Evolutionary conservation across 2,888 invertebrate species (phyloP).

Genomic region (Epinotia brunnichana): DNA sequence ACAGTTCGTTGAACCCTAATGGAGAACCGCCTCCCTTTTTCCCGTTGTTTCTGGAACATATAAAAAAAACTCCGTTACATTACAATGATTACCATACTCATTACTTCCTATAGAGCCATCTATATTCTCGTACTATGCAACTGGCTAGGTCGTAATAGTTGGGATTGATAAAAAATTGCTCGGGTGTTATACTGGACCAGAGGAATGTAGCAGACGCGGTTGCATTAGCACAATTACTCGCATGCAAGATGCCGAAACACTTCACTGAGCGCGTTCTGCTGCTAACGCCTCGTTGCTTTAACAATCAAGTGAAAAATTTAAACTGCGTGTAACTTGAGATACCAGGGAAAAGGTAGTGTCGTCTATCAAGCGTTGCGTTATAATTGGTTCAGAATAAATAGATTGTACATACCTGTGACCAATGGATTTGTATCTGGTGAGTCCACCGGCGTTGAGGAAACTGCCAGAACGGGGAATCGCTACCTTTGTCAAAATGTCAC

Average conservation of each 20-base stretch:
- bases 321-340: conserved; percentile 51
- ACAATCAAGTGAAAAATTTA: conserved; percentile 59
- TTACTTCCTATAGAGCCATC: conserved; percentile 8
- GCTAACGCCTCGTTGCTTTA: conserved; percentile 61
- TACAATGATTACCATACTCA: conserved; percentile 19
- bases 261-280: conserved; percentile 68
- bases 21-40: conserved; percentile 90
- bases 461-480: conserved; percentile 94
- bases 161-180: conserved; percentile 50
- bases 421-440: conserved; percentile 89
- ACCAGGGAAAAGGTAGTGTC: conserved; percentile 64
- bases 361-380: conserved; percentile 55
- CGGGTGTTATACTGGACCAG: conserved; percentile 61
- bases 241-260: conserved; percentile 74
- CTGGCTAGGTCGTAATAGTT: conserved; percentile 52
- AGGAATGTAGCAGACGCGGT: conserved; percentile 75
- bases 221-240: conserved; percentile 70
- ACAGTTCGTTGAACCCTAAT: conserved; percentile 93
- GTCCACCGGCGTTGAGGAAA: conserved; percentile 91
- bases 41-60: conserved; percentile 83
- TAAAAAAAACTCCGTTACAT: conserved; percentile 32
- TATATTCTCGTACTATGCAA: conserved; percentile 37
- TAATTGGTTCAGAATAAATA: conserved; percentile 21
- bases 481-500: conserved; percentile 93
- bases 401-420: conserved; percentile 83